phyloP scores from a whole-genome alignment of 2,113 vertebrate species.

The Cyrtonyx montezumae region DNA sequence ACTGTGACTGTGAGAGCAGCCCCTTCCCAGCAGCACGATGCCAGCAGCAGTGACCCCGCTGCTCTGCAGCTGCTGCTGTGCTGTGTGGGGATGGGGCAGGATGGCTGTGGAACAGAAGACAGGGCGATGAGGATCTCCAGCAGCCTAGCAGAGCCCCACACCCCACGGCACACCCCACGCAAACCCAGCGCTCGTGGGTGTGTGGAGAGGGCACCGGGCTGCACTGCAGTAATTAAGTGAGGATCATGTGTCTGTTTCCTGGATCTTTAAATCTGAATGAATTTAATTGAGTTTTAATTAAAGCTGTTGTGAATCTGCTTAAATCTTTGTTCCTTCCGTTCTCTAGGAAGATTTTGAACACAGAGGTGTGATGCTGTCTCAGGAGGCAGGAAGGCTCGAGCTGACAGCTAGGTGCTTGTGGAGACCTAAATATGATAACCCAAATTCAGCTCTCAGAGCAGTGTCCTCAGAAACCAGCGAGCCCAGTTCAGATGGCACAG shows the following conservation, averaged over 20 bases:
- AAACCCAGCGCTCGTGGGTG: rapidly evolving
- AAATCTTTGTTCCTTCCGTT: neutral
- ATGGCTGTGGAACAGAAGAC: rapidly evolving
- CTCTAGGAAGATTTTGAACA: neutral
- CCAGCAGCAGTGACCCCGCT: neutral
- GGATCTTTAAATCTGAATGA: conserved; percentile 11
- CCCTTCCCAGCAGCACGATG: neutral
- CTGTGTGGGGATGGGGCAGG: neutral
- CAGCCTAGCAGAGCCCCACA: neutral
- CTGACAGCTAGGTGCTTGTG: neutral
- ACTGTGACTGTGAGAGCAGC: neutral
- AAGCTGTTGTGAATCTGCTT: neutral
- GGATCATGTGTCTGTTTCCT: neutral
- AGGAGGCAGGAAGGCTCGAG: neutral
- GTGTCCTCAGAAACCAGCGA: neutral
- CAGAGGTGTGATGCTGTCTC: neutral
- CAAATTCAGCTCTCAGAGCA: neutral
- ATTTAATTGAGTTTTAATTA: conserved; percentile 32
- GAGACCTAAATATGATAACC: neutral
- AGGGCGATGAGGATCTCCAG: neutral
- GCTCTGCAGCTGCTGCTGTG: neutral
- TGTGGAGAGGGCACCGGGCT: neutral
- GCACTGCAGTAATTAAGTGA: neutral
- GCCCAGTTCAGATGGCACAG: neutral
- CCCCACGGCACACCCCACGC: rapidly evolving